Base-by-base conservation (phyloP, 53 echinoderm and acorn worm genomes). In the Stichopus horrens region DNA sequence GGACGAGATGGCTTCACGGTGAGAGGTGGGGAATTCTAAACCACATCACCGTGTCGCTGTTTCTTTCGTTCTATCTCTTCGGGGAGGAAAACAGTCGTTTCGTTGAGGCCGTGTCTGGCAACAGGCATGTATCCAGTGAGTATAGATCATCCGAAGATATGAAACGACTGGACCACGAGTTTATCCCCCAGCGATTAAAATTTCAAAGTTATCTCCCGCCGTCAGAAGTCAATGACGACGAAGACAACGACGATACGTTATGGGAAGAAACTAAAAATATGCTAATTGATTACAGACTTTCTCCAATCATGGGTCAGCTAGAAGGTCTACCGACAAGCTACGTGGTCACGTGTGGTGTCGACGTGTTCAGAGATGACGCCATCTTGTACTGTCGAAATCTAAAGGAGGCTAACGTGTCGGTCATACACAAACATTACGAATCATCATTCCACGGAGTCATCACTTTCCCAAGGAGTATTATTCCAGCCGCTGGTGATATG, bases 41-140 rank as follows among this genome's bases (percentile, higher is more conserved):
- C 4, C 53, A 89, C 11, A 54, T 56, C 5, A 19, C 71, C 21
- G 52, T 89, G 77, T 77, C 85, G 54, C 57, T 83, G 55, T 92
- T 92, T 58, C 18, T 86, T 18, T 92, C 90, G 2, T 76, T 76
- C 5, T 76, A 85, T 67, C 10, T 91, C 5, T 67, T 88, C 13
- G 91, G 89, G 7, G 67, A 53, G 53, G 55, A 88, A 54, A 86
- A 88, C 77, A 16, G 57, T 11, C 23, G 81, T 22, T 92, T 92
- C 71, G 67, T 86, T 55, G 9, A 10, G 1, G 83, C 59, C 54
- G 7, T 93, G 90, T 57, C 18, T 51, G 22, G 22, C 5, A 94
- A 96, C 65, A 74, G 56, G 57, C 96, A 96, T 88, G 91, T 92
- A 7, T 84, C 92, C 16, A 22, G 21, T 22, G 80, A 86, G 21